Evolutionary conservation across 2,113 vertebrate species (phyloP), one percentile per base, ranked within the genome.

Genomic region (Channa maculata): DNA sequence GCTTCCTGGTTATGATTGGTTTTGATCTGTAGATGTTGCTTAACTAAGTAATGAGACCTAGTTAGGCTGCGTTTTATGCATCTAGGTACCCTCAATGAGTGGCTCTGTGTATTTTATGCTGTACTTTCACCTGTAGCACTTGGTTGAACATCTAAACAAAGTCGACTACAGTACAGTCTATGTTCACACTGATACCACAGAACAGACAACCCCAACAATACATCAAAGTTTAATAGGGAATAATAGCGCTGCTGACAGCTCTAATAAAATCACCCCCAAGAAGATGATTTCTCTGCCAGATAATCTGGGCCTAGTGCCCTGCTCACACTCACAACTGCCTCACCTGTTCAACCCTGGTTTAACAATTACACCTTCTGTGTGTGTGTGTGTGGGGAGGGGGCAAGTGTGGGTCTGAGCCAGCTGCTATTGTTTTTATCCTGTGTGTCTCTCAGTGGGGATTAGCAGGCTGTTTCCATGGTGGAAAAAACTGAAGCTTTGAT

Each of bases 221-320:
- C 88, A 92, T 93, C 91, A 93, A 92, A 92, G 89, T 93, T 90
- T 90, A 84, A 91, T 91, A 83, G 36, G 53, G 83, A 89, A 90
- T 91, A 91, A 93, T 84, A 88, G 89, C 64, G 44, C 68, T 70
- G 91, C 77, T 91, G 91, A 93, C 83, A 89, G 88, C 83, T 88
- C 71, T 65, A 52, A 68, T 87, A 82, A 91, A 92, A 84, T 77
- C 59, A 1, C 51, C 77, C 71, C 77, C 54, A 80, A 77, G 80
- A 79, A 80, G 79, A 74, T 7, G 77, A 91, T 92, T 80, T 67
- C 77, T 83, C 71, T 79, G 54, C 75, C 70, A 85, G 86, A 92
- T 90, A 89, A 91, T 90, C 83, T 59, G 70, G 86, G 85, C 77
- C 75, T 57, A 33, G 5, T 71, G 80, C 75, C 61, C 54, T 3